Percentiles rank a stretch among this genome's conserved stretches.
phyloP scores from a whole-genome alignment of 2,797 vertebrate genomes.

The Pseudochaenichthys georgianus region DNA sequence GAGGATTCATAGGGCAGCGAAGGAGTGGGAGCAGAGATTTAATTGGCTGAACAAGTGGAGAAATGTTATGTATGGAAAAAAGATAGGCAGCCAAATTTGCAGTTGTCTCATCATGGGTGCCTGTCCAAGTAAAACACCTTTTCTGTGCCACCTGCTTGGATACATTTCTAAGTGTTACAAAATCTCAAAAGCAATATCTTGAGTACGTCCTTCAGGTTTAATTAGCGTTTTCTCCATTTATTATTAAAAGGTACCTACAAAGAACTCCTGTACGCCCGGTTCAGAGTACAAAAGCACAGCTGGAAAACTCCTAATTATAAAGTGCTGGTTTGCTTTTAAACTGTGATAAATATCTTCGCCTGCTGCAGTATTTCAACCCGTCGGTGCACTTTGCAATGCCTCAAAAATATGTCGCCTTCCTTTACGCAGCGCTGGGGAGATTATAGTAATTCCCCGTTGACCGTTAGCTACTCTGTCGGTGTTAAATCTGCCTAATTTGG shows the following conservation, averaged over 20 bases:
- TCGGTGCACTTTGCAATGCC: constrained; percentile 10
- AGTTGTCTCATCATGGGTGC: neutral
- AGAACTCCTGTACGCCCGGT: neutral
- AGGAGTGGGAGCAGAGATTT: neutral
- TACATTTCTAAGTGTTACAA: no score
- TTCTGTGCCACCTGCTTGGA: neutral
- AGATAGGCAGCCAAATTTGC: no score
- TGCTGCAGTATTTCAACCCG: constrained; percentile 5
- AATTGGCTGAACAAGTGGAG: neutral
- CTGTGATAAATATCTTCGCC: neutral
- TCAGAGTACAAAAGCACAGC: constrained; percentile 15
- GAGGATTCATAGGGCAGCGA: neutral
- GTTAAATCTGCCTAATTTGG: constrained; percentile 65
- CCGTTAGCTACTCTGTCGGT: constrained; percentile 36
- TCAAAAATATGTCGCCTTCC: constrained; percentile 17
- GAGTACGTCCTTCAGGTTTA: no score
- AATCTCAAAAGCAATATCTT: no score
- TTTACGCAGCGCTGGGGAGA: neutral
- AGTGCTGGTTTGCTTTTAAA: constrained; percentile 2
- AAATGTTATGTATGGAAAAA: neutral
- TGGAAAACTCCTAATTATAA: neutral
- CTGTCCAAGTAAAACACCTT: neutral
- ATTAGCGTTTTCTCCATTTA: no score
- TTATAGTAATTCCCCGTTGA: constrained; percentile 53
- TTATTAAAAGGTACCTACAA: no score